phyloP scores from a whole-genome alignment of 2,113 vertebrate species.

The Xerus inauris region DNA sequence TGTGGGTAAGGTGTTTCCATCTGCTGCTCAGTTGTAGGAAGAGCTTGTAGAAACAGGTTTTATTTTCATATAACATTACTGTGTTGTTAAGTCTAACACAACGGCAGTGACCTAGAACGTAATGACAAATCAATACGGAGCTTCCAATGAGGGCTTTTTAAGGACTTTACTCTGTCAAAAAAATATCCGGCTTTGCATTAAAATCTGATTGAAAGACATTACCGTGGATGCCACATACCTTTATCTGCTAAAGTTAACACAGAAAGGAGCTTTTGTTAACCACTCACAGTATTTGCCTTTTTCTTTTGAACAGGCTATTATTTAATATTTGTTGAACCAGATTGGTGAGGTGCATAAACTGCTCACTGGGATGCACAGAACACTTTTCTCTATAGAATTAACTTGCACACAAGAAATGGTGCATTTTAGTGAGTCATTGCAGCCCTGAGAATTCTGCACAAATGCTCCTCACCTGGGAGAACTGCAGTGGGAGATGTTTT shows the following conservation, averaged over 20 bases:
- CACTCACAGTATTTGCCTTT: slow-evolving; percentile 63
- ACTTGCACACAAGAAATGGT: neutral
- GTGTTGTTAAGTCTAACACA: slow-evolving; percentile 62
- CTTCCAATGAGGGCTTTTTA: slow-evolving; percentile 70
- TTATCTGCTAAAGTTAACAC: slow-evolving; percentile 46
- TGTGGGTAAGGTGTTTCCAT: neutral
- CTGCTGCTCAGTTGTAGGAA: neutral
- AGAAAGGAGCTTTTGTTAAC: slow-evolving; percentile 69
- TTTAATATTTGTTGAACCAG: slow-evolving; percentile 65
- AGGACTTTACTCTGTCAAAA: slow-evolving; percentile 75
- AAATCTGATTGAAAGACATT: slow-evolving; percentile 64
- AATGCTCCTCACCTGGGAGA: neutral
- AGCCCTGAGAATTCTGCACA: too few species aligned
- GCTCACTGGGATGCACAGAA: neutral
- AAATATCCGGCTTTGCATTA: slow-evolving; percentile 73
- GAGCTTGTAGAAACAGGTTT: slow-evolving; percentile 67
- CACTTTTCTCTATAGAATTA: slow-evolving; percentile 13
- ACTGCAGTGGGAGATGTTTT: neutral
- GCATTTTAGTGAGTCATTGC: neutral
- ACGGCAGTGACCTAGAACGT: slow-evolving; percentile 58
- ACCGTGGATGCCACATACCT: slow-evolving; percentile 50
- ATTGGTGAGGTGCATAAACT: neutral
- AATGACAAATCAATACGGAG: slow-evolving; percentile 59
- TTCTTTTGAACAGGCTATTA: slow-evolving; percentile 58
- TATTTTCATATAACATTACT: slow-evolving; percentile 26